Conservation (phyloP, 30 jellyfish, hydroid and myxozoan species). For the Turritopsis dohrnii region DNA sequence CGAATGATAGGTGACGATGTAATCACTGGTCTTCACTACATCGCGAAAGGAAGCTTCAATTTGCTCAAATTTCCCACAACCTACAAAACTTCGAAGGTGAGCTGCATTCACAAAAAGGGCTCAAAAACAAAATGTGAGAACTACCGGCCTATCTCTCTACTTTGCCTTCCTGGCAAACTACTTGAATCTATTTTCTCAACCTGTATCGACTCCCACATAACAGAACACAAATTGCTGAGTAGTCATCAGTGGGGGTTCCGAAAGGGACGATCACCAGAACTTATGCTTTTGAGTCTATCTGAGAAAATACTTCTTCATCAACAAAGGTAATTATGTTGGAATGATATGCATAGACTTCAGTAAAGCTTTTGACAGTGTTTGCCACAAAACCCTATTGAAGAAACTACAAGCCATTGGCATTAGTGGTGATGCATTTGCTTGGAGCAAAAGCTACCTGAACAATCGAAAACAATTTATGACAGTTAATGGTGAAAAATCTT, state of each 20-base stretch:
- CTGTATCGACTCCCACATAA: neutral
- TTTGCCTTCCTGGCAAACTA: neutral
- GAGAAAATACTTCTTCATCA: too few relatives aligned
- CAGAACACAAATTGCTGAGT: neutral
- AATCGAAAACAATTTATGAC: neutral
- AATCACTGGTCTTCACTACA: neutral
- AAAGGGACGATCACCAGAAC: neutral
- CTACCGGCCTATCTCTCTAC: neutral
- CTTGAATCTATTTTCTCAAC: neutral
- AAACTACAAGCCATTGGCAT: neutral
- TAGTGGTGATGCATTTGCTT: neutral
- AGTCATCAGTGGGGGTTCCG: conserved; percentile 12
- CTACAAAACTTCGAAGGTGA: neutral
- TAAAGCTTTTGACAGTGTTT: neutral
- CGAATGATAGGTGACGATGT: neutral
- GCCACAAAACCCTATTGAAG: neutral
- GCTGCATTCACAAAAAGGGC: conserved; percentile 3
- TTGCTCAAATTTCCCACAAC: neutral
- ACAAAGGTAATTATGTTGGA: too few relatives aligned
- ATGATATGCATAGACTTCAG: neutral
- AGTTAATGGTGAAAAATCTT: too few relatives aligned
- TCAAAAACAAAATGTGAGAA: neutral
- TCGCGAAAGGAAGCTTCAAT: neutral
- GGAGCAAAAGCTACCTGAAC: neutral
- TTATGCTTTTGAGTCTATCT: neutral